These are phyloP conservation scores for Globodera rostochiensis DNA, from an alignment of 1,140 invertebrate species.

Conservation along the genomic window DNA sequence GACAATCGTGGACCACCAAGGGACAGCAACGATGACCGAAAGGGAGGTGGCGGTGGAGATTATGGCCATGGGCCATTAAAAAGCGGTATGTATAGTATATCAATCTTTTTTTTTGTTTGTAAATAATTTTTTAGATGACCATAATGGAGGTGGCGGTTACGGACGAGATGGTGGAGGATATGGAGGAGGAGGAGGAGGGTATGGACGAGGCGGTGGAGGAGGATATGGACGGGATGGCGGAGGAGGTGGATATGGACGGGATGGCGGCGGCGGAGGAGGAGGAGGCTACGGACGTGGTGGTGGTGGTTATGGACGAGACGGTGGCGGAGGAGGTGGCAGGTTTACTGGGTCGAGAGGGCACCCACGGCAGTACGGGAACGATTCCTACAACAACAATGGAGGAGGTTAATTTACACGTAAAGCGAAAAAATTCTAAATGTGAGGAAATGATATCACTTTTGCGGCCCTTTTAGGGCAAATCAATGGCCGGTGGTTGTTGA, in stretches of 20 bases:
- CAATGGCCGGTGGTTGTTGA: no score
- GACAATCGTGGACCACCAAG: no score
- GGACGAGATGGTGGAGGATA: not conserved
- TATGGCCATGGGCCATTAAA: not conserved
- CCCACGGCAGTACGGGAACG: not conserved
- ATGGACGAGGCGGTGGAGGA: no score
- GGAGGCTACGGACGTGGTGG: not conserved
- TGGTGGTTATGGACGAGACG: not conserved
- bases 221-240: not conserved
- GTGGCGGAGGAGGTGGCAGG: no score
- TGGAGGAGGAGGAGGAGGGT: not conserved
- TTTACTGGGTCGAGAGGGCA: not conserved
- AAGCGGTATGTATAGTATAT: not conserved
- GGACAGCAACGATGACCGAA: not conserved
- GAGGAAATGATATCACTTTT: no score
- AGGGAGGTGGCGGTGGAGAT: not conserved
- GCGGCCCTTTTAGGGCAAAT: no score
- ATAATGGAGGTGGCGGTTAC: not conserved
- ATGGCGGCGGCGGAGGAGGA: no score
- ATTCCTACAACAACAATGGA: no score
- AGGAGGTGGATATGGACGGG: not conserved
- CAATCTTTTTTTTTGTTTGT: no score
- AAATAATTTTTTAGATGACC: not conserved
- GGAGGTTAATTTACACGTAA: no score
- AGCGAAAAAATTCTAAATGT: no score